Percentiles rank a stretch among this genome's conserved stretches.
These are phyloP conservation scores for Neoitamus cyanurus DNA, from an alignment of 2,888 invertebrate species.

Conservation along the genomic window DNA sequence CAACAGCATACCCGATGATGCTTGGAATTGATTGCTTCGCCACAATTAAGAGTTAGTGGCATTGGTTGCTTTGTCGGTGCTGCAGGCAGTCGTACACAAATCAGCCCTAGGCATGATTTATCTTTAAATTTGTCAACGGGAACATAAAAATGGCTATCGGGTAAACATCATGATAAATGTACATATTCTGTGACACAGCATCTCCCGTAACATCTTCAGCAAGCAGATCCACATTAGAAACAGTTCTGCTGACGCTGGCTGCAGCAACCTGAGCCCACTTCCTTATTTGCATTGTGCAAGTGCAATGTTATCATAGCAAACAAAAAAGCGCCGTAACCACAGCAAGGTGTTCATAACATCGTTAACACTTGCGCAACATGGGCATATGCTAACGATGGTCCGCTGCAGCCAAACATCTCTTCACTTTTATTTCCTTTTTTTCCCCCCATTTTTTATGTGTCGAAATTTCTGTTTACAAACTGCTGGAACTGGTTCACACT, in stretches of 20 bases:
- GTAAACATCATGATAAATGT: neutral
- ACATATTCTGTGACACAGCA: neutral
- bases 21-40: neutral
- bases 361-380: slow-evolving; percentile 2
- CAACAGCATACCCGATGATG: neutral
- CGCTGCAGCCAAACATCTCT: neutral
- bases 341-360: neutral
- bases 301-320: neutral
- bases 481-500: neutral
- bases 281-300: slow-evolving; percentile 9
- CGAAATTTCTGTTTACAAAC: slow-evolving; percentile 17
- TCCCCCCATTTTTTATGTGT: neutral
- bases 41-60: neutral
- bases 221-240: neutral
- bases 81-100: neutral
- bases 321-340: neutral
- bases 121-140: neutral
- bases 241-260: neutral
- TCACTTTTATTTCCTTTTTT: neutral
- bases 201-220: neutral
- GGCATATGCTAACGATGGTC: neutral
- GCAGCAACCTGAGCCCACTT: neutral
- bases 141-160: neutral
- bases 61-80: neutral
- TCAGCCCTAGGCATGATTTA: neutral